Conservation (phyloP, 2,888 invertebrate genomes). For the Lutraria lutraria region DNA sequence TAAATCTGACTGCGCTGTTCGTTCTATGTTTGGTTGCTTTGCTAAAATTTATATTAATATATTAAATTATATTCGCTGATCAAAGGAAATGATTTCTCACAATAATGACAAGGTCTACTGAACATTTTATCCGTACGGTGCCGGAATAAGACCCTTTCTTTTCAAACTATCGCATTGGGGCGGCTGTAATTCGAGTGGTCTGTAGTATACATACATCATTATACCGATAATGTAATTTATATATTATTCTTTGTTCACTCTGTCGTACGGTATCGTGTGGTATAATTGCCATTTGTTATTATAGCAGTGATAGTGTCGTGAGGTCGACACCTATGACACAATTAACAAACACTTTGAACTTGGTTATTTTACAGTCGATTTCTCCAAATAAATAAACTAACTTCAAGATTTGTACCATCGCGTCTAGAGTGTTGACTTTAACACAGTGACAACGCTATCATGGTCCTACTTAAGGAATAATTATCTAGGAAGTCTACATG, state of each 20-base stretch:
- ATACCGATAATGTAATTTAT: background rate
- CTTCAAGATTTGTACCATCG: no score
- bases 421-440: no score
- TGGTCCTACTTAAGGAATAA: no score
- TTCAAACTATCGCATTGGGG: conserved; percentile 51
- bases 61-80: conserved; percentile 49
- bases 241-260: background rate
- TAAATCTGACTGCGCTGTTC: conserved; percentile 52
- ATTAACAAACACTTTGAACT: background rate
- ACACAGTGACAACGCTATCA: no score
- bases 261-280: background rate
- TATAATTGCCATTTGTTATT: background rate
- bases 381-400: no score
- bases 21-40: conserved; percentile 39
- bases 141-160: conserved; percentile 30
- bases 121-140: conserved; percentile 43
- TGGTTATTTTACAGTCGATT: no score
- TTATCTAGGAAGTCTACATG: no score
- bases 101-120: conserved; percentile 36
- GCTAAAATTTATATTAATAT: conserved; percentile 49
- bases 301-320: background rate
- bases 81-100: conserved; percentile 31
- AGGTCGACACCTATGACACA: background rate
- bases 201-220: conserved; percentile 2
- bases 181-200: conserved; percentile 3